Evolutionary conservation across 1,140 invertebrate species (phyloP).

Genomic region (Sinonovacula constricta): DNA sequence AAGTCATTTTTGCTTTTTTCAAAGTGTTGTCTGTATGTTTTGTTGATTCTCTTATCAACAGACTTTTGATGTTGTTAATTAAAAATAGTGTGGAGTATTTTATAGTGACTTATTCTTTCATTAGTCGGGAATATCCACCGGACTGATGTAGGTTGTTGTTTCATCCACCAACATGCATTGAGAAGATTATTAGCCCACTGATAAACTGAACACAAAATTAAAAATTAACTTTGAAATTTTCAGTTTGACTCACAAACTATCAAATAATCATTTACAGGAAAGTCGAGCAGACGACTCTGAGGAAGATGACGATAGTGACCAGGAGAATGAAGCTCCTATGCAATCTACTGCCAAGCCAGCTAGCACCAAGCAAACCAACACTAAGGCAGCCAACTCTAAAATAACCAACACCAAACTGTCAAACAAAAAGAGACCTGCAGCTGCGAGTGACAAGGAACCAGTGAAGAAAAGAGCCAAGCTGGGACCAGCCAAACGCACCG

Average conservation of each 20-base stretch:
- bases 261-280: neutral
- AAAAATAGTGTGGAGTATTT: too few relatives aligned
- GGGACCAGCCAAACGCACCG: neutral
- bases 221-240: neutral
- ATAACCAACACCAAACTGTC: too few relatives aligned
- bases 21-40: too few relatives aligned
- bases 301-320: slow-evolving; percentile 31
- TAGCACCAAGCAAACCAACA: too few relatives aligned
- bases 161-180: neutral
- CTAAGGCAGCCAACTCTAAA: too few relatives aligned
- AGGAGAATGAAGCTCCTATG: slow-evolving; percentile 50
- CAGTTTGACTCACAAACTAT: neutral
- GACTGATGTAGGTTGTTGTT: too few relatives aligned
- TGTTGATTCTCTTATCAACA: too few relatives aligned
- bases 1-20: too few relatives aligned
- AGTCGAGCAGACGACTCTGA: neutral
- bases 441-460: neutral
- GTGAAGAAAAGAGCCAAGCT: slow-evolving; percentile 26
- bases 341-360: too few relatives aligned
- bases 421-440: too few relatives aligned
- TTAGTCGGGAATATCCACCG: neutral
- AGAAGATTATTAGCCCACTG: neutral
- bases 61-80: too few relatives aligned
- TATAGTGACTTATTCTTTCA: slow-evolving; percentile 20
- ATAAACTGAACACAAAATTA: neutral